phyloP scores from a whole-genome alignment of 2,888 invertebrate species.

The Rosalia funebris region DNA sequence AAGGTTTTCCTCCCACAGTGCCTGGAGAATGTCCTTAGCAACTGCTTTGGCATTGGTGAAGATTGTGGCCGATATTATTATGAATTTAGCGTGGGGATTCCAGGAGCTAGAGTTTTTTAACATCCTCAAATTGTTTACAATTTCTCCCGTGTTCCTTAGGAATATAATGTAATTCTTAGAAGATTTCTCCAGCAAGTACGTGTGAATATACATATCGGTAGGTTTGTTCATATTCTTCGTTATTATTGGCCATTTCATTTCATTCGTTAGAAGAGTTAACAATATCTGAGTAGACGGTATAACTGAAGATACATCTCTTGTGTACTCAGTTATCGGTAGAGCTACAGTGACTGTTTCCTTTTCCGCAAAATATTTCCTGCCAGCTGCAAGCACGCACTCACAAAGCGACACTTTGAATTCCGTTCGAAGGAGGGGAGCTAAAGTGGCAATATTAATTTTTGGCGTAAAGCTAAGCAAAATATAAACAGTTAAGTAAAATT shows the following conservation, averaged over 20 bases:
- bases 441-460: no score
- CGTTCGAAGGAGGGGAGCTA: neutral
- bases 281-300: slow-evolving; percentile 3
- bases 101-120: neutral
- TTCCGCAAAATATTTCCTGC: neutral
- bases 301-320: neutral
- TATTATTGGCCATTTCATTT: slow-evolving; percentile 14
- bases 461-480: no score
- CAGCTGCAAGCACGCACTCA: neutral
- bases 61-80: slow-evolving; percentile 4
- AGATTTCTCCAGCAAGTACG: neutral
- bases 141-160: slow-evolving; percentile 5
- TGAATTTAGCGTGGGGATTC: slow-evolving; percentile 12
- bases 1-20: slow-evolving; percentile 7
- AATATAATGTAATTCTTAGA: slow-evolving; percentile 4
- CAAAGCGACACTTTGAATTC: neutral
- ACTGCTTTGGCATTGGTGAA: neutral
- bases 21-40: neutral
- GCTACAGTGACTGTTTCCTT: slow-evolving; percentile 11
- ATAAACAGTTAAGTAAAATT: no score
- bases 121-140: neutral
- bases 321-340: slow-evolving; percentile 1
- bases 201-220: neutral
- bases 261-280: neutral
- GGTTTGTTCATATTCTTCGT: slow-evolving; percentile 3